Percentiles rank a stretch among this genome's conserved stretches.
These are phyloP conservation scores for Loris lydekkerianus DNA, from an alignment of 2,797 vertebrate genomes.

Conservation along the genomic window DNA sequence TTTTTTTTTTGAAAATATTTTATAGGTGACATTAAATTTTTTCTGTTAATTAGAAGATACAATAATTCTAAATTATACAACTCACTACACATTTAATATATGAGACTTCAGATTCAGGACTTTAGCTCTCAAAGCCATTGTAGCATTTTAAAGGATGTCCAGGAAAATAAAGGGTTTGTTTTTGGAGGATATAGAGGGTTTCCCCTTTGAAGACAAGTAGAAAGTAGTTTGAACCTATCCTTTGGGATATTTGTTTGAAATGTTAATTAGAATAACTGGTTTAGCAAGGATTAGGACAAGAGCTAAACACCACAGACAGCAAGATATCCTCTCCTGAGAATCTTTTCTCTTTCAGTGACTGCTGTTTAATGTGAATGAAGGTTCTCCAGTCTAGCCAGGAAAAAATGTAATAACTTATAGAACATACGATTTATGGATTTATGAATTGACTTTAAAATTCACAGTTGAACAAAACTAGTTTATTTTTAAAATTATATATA, in stretches of 20 bases:
- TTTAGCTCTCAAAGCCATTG: background rate
- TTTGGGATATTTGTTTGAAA: conserved; percentile 81
- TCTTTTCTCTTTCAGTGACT: conserved; percentile 2
- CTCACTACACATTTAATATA: background rate
- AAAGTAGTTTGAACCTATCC: conserved; percentile 66
- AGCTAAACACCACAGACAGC: conserved; percentile 66
- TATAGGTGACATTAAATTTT: background rate
- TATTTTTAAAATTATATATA: background rate
- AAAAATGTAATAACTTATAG: background rate
- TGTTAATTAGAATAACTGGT: conserved; percentile 76
- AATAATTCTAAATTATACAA: conserved; percentile 3
- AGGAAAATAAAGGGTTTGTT: conserved; percentile 63
- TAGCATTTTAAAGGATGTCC: background rate
- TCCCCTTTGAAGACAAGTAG: conserved; percentile 70
- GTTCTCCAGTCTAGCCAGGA: background rate
- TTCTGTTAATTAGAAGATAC: background rate
- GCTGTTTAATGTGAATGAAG: background rate
- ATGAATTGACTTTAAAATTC: background rate
- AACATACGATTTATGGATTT: background rate
- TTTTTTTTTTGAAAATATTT: background rate
- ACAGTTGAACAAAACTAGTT: background rate
- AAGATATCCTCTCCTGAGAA: conserved; percentile 53
- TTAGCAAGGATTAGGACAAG: conserved; percentile 73
- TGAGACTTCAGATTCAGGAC: background rate
- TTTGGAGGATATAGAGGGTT: background rate